These are phyloP conservation scores for Pasiphila rectangulata DNA, from an alignment of 2,888 invertebrate species.

Conservation along the genomic window DNA sequence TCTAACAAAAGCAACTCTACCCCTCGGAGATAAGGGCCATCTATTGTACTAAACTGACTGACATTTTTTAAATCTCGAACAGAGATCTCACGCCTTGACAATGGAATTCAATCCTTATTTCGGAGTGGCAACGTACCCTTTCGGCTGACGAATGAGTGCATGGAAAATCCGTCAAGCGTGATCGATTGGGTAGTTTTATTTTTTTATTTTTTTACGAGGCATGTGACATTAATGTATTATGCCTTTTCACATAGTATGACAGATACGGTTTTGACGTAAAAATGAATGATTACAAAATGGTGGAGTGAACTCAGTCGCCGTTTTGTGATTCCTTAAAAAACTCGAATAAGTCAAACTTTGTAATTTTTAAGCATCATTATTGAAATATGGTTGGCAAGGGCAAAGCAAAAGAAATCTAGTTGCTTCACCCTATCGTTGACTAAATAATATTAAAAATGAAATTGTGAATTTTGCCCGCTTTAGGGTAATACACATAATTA, in stretches of 20 bases:
- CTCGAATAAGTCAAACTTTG: too few species aligned
- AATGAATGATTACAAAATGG: conserved; percentile 13
- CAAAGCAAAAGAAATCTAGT: too few species aligned
- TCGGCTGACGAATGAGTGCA: background rate
- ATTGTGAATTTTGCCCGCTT: too few species aligned
- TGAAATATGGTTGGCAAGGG: too few species aligned
- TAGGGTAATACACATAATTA: too few species aligned
- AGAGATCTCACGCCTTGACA: background rate
- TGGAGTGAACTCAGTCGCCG: too few species aligned
- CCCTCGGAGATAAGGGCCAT: background rate
- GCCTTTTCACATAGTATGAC: conserved; percentile 13
- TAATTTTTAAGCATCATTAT: too few species aligned
- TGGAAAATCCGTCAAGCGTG: conserved; percentile 36
- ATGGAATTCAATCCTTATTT: background rate
- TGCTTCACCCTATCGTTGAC: too few species aligned
- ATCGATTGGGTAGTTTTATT: conserved; percentile 34
- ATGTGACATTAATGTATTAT: conserved; percentile 25
- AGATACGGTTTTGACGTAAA: conserved; percentile 10
- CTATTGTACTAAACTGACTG: background rate
- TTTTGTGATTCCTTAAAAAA: too few species aligned
- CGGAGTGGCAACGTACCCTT: too few species aligned
- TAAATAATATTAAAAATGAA: too few species aligned
- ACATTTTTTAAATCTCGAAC: conserved; percentile 5
- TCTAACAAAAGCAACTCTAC: conserved; percentile 7
- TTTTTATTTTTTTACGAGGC: conserved; percentile 11